Percentiles rank a stretch among this genome's conserved stretches.
phyloP scores from a whole-genome alignment of 2,888 invertebrate genomes.

The Idaea straminata region DNA sequence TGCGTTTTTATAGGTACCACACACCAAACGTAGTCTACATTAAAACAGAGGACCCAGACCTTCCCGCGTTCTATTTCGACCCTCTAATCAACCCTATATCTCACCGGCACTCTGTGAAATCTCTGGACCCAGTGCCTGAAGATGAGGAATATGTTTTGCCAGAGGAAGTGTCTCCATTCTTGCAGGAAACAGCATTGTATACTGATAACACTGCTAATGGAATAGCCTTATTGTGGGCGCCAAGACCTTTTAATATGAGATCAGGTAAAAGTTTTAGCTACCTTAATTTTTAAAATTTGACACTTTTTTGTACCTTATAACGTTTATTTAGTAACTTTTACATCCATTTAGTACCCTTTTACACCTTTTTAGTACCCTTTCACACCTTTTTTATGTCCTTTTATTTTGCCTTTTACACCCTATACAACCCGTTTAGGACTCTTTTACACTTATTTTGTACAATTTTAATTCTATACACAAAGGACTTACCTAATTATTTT shows the following conservation, averaged over 20 bases:
- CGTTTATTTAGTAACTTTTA: neutral
- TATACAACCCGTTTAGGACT: neutral
- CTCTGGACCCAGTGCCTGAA: constrained; percentile 92
- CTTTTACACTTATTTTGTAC: neutral
- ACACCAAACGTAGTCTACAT: constrained; percentile 99
- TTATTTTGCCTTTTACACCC: neutral
- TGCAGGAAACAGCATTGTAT: constrained; percentile 97
- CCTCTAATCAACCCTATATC: constrained; percentile 99
- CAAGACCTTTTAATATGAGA: constrained; percentile 97
- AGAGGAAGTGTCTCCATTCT: constrained; percentile 93
- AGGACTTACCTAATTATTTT: neutral
- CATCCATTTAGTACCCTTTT: neutral
- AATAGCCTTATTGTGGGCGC: constrained; percentile 97
- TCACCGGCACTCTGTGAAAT: constrained; percentile 93
- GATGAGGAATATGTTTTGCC: constrained; percentile 97
- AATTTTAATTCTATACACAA: neutral
- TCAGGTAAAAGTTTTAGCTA: constrained; percentile 79
- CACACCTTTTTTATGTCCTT: neutral
- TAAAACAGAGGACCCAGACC: constrained; percentile 99
- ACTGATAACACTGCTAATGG: constrained; percentile 99
- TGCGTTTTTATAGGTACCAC: constrained; percentile 89
- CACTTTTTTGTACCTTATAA: neutral
- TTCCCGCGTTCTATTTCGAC: constrained; percentile 99
- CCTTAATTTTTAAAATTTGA: neutral
- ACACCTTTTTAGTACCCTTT: neutral